Evolutionary conservation across 2,888 invertebrate species (phyloP).

Genomic region (Trachelus troglodyta): DNA sequence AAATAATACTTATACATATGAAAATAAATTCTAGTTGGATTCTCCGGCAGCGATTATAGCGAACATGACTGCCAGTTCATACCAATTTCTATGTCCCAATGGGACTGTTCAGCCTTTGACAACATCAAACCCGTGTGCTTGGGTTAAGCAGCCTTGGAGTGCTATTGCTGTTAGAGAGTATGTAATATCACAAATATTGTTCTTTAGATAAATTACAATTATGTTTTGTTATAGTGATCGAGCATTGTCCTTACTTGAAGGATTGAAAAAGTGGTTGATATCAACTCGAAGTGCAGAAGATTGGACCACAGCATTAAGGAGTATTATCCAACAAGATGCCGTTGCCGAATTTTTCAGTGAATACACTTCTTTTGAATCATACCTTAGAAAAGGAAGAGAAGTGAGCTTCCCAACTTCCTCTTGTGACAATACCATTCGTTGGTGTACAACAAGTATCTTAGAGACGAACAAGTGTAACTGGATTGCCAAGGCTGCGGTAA

Average conservation of each 20-base stretch:
- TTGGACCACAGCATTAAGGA: constrained; percentile 31
- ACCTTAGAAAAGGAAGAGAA: constrained; percentile 36
- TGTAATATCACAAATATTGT: constrained; percentile 21
- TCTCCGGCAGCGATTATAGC: not conserved
- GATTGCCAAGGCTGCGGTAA: constrained; percentile 70
- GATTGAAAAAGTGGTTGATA: constrained; percentile 65
- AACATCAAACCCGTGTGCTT: constrained; percentile 68
- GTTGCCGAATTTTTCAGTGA: constrained; percentile 8
- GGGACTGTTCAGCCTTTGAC: constrained; percentile 49
- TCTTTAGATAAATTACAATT: constrained; percentile 8
- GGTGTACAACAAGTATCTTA: constrained; percentile 71
- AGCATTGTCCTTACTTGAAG: constrained; percentile 31
- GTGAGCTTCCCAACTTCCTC: constrained; percentile 27
- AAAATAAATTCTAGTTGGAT: not conserved
- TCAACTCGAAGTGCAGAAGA: constrained; percentile 45
- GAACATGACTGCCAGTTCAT: constrained; percentile 17
- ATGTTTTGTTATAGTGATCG: constrained; percentile 31
- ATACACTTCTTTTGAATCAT: constrained; percentile 23
- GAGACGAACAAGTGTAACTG: constrained; percentile 74
- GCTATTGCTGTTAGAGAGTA: constrained; percentile 71
- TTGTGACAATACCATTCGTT: constrained; percentile 64
- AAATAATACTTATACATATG: not conserved
- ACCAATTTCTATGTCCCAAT: constrained; percentile 61
- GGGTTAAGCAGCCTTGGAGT: constrained; percentile 74
- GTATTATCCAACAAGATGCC: constrained; percentile 28